Conservation (phyloP, 2,113 vertebrate genomes). For the Thamnaconus septentrionalis region DNA sequence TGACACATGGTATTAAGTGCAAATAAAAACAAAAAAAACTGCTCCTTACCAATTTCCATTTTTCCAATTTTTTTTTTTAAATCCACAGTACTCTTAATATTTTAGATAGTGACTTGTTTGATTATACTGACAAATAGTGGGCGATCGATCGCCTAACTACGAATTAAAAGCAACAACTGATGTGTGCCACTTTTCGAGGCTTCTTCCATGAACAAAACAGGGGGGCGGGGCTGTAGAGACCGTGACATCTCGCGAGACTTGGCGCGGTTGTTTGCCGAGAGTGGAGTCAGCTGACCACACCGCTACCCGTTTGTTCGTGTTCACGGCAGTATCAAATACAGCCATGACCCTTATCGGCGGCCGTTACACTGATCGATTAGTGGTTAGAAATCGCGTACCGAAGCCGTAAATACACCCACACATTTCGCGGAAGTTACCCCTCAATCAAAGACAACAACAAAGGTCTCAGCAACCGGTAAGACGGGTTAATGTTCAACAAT, state of each 20-base stretch:
- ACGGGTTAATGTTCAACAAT: background rate
- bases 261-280: background rate
- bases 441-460: background rate
- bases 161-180: background rate
- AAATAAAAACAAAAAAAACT: no score
- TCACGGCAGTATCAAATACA: slow-evolving; percentile 34
- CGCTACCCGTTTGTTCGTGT: slow-evolving; percentile 23
- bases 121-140: background rate
- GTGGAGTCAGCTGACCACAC: slow-evolving; percentile 59
- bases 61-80: background rate
- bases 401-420: background rate
- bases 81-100: background rate
- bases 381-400: background rate
- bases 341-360: slow-evolving; percentile 43
- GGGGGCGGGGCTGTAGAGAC: background rate
- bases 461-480: slow-evolving; percentile 45
- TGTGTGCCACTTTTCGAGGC: background rate
- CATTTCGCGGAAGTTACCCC: background rate
- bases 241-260: slow-evolving; percentile 56
- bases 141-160: background rate
- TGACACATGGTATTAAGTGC: background rate
- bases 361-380: slow-evolving; percentile 15
- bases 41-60: no score
- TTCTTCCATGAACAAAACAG: background rate
- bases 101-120: background rate